Base-by-base conservation (phyloP, 2,113 vertebrate genomes). In the Megaceryle maxima region DNA sequence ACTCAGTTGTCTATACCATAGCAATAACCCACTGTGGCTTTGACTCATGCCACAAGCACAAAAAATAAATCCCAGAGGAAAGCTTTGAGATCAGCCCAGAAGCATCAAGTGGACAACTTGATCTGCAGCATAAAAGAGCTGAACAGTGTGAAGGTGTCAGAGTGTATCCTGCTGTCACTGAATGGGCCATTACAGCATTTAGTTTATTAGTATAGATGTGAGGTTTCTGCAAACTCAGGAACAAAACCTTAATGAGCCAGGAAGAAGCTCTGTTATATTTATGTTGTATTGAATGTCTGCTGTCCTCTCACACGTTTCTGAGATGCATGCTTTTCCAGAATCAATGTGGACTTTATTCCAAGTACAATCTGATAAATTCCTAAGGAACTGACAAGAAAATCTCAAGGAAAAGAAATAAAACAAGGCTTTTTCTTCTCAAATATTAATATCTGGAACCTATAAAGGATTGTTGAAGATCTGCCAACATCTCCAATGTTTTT, bases 401-500 rank as follows among this genome's bases (percentile, higher is more conserved):
- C 31, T 64, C 51, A 16, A 15, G n/a, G 28, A 25, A 50, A 76
- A 74, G 19, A 41, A 41, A 28, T 63, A 37, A 90, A 91, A 2
- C 3, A 44, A 85, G 28, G 2, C 9, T 16, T 77, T 72, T 39
- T 17, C 33, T 46, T 72, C 55, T 44, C 43, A n/a, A 33, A 78
- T 55, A 86, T 41, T 43, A 72, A 46, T 28, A 83, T 26, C 24
- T 3, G 1, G 67, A 63, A 70, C 62, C 51, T 57, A 39, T 51
- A 44, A 60, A 88, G 86, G 70, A 76, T 6, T 12, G n/a, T 39
- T 88, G 94, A 79, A 63, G 51, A 90, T 64, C 59, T 94, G 92
- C 88, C 80, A 95, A 77, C 74, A 57, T 66, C 26, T 48, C 74
- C 96, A 35, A 64, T 78, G 96, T 95, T 95, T 96, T 94, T 88